Evolutionary conservation across 2,797 vertebrate species (phyloP), one percentile per base, ranked within the genome.

Genomic region (Zalophus californianus): DNA sequence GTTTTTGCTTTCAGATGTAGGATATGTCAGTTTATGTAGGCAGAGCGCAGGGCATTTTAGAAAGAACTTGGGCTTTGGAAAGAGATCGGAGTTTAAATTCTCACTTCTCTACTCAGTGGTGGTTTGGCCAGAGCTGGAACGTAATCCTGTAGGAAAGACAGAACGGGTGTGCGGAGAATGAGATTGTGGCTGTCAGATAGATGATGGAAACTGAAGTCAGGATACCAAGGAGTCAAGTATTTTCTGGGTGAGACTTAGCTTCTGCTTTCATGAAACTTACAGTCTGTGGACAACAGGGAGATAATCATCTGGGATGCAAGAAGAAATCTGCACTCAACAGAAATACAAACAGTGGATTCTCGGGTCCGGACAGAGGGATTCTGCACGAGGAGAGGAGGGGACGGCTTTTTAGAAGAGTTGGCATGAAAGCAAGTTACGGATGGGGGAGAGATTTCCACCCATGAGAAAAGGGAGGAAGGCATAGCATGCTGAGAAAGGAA

Each of bases 121-220:
- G 44, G 52, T 32, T 95, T 93, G 27, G 5, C 27, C 54, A 41
- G 75, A 90, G 21, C 13, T 2, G 13, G 35, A 32, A 70, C 38
- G 50, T 66, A 2, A 7, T 35, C 35, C 14, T 11, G 5, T 0
- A 9, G 27, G 70, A 27, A 0, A n/a, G 64, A 86, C 16, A 13
- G 35, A 41, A 32, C 41, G 38, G 85, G 44, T 20, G 27, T 38
- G 32, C 27, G 25, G 60, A 72, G 41, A 18, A 4, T 18, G 13
- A 20, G 3, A 23, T 7, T 29, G 13, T 15, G 38, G 32, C 10
- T 2, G 1, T 62, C 21, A 54, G 78, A 35, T 0, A 2, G 70
- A 20, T 18, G 23, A 21, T n/a, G 16, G 64, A 29, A 70, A 62
- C 32, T 25, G 10, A 58, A 48, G 1, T 86, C 38, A 12, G 86